Evolutionary conservation across 2,888 invertebrate species (phyloP), one percentile per base, ranked within the genome.

Genomic region (Lasius fuliginosus): DNA sequence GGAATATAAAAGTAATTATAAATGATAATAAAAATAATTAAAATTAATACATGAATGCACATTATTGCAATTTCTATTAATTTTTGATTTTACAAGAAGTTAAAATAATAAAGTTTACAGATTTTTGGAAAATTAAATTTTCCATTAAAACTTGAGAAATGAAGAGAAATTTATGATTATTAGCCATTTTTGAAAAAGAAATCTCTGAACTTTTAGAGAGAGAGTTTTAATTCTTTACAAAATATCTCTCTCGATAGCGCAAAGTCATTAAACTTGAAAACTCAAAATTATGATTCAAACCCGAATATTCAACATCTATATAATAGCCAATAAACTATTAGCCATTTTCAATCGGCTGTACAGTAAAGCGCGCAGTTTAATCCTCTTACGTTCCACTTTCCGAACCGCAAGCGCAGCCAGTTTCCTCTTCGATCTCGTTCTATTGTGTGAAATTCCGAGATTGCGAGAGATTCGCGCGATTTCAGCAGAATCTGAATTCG

Each of bases 311-410:
- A 23, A 40, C n/a, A 23, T 42, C 12, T 42, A 30, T 30, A 30
- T 40, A 23, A 8, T 65, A 23, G 33, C 1, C 64, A n/a, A 42
- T 23, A 67, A 67, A 15, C 2, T 76, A 27, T 65, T 36, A 33
- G 18, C 53, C 49, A 53, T 11, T 64, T 27, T 33, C 33, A 62
- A 74, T 33, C 15, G 9, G 46, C 4, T 3, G 33, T 23, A 12
- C 40, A 36, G 27, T 36, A 53, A 40, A 65, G 27, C 53, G 36
- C 74, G 30, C n/a, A 36, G 49, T 18, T 76, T 36, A 12, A 65
- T 53, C 53, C 27, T 64, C 65, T 36, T 65, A 36, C 15, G 62
- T 74, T 65, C 53, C 36, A 27, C 53, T 65, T 64, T 64, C 27
- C 33, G 18, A 46, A 65, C 65, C 40, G 27, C 53, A 65, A 53